phyloP scores from a whole-genome alignment of 2,797 vertebrate genomes.

The Phoebastria nigripes region DNA sequence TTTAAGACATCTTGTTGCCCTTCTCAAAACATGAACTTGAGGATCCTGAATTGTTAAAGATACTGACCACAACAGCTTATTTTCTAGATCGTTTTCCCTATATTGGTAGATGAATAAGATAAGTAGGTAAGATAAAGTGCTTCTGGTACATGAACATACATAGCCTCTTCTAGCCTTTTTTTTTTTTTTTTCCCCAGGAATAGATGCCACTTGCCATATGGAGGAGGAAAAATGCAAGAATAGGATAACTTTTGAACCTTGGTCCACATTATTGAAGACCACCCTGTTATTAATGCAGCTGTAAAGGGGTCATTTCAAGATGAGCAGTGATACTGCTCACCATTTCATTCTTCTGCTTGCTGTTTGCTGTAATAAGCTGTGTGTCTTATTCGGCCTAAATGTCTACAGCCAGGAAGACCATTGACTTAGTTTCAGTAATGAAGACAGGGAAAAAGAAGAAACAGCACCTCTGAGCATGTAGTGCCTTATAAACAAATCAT shows the following conservation, averaged over 20 bases:
- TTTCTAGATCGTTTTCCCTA: neutral
- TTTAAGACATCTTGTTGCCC: neutral
- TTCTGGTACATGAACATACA: neutral
- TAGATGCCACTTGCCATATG: neutral
- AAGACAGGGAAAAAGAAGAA: neutral
- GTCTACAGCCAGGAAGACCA: neutral
- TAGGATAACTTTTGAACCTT: neutral
- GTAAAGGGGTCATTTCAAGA: neutral
- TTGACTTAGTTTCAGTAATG: neutral
- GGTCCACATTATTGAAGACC: neutral
- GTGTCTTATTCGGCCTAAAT: neutral
- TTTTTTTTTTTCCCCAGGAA: neutral
- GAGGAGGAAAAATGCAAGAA: neutral
- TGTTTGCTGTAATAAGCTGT: neutral
- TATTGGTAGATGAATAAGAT: neutral
- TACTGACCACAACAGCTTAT: neutral
- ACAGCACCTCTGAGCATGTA: neutral
- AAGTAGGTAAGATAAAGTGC: neutral
- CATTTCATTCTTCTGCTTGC: neutral
- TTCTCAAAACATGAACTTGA: neutral
- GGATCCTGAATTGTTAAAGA: neutral
- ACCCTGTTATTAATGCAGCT: neutral
- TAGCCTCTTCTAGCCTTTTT: neutral
- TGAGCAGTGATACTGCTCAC: neutral
- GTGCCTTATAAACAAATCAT: neutral